Base-by-base conservation (phyloP, 2,888 invertebrate genomes). In the Fragum fragum region DNA sequence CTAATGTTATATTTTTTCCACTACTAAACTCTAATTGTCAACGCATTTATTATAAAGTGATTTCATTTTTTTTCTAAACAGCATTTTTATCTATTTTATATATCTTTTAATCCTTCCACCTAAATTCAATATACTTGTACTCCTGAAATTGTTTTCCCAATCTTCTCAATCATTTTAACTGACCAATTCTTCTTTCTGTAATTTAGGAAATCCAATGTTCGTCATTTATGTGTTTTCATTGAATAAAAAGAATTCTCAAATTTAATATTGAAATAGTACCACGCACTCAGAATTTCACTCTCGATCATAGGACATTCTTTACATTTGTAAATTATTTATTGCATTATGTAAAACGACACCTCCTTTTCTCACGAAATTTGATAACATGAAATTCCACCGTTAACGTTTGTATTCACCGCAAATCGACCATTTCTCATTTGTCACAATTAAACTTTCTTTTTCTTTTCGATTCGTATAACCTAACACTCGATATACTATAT, bases 381-480 rank as follows among this genome's bases (percentile, higher is more conserved):
- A 47, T 47, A 47, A 3, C 5, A 47, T 47, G 23, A 21, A 57
- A 57, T 57, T 26, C 57, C 26, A 21, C 57, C 21, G 26, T 57
- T 57, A 21, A 23, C 2, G 23, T 32, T 9, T 18, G 57, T 57
- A 26, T 57, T 61, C 29, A 61, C n/a, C 36, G 29, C 11, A 29
- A 29, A n/a, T 61, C 61, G 26, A 32, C n/a, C 16, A 61, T 61
- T 61, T 18, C 61, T 29, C 32, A 47, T 47, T 47, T 47, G 47
- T 47, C 47, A 47, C 14, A 47, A 47, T 47, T 47, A 47, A 47
- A 47, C 5, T 18, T n/a, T 47, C n/a, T 47, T 16, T 47, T n/a
- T 47, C 47, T 2, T 47, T 16, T 47, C 47, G 3, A n/a, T 18
- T 47, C 47, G 47, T 47, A 47, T 47, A 47, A 47, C 47, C 14